Conservation (phyloP, 2,888 invertebrate species). For the Aricia artaxerxes region DNA sequence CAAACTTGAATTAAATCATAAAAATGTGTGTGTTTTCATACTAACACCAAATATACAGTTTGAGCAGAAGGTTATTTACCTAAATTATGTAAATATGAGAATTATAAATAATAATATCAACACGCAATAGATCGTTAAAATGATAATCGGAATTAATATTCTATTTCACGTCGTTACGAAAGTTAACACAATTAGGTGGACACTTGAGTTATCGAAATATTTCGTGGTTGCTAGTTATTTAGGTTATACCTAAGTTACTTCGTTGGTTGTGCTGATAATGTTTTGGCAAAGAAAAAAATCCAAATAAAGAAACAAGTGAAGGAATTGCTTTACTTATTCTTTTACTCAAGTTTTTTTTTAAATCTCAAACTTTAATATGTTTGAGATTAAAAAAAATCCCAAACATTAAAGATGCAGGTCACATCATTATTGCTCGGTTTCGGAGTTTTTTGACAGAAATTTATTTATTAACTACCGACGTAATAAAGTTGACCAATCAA, state of each 20-base stretch:
- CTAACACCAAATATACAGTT: background rate
- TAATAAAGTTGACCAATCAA: too few relatives aligned
- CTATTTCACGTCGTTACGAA: slow-evolving; percentile 23
- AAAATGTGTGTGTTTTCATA: background rate
- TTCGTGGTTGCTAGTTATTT: background rate
- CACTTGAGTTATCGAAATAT: background rate
- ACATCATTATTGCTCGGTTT: too few relatives aligned
- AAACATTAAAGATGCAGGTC: too few relatives aligned
- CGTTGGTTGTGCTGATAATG: background rate
- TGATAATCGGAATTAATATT: slow-evolving; percentile 6
- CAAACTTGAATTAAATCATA: background rate
- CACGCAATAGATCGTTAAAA: slow-evolving; percentile 17
- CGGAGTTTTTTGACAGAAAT: too few relatives aligned
- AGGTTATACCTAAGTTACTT: background rate
- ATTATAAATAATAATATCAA: background rate
- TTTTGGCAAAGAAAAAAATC: background rate
- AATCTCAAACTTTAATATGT: too few relatives aligned
- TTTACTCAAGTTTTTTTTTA: too few relatives aligned
- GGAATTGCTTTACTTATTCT: too few relatives aligned
- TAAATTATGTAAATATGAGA: slow-evolving; percentile 16
- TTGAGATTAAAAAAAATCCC: too few relatives aligned
- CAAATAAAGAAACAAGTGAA: background rate
- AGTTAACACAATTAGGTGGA: slow-evolving; percentile 30
- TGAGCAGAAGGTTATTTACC: background rate
- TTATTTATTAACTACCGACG: too few relatives aligned